A percentile compares a stretch with the other conserved stretches of the same genome.
These are phyloP conservation scores for Clavelina lepadiformis DNA, from an alignment of 23 tunicate genomes.

Conservation along the genomic window DNA sequence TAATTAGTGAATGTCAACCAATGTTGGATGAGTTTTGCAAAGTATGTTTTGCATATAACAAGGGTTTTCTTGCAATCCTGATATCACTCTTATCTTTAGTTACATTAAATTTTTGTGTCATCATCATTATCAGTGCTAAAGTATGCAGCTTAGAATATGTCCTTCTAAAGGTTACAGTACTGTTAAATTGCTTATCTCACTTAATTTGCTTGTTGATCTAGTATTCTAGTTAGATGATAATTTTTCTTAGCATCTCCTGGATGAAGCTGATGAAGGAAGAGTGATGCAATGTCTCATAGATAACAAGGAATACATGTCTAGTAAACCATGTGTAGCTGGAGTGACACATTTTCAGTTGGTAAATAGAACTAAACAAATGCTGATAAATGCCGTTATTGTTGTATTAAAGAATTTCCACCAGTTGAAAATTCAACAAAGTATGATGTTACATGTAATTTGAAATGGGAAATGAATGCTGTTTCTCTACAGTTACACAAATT, in stretches of 20 bases:
- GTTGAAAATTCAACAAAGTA: too few relatives aligned
- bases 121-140: not conserved
- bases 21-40: slow-evolving; percentile 58
- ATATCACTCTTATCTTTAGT: too few relatives aligned
- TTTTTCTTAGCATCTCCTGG: slow-evolving; percentile 31
- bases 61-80: too few relatives aligned
- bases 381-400: not conserved
- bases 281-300: slow-evolving; percentile 76
- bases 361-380: too few relatives aligned
- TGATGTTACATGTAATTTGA: too few relatives aligned
- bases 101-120: not conserved
- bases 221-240: too few relatives aligned
- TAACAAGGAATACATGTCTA: slow-evolving; percentile 48
- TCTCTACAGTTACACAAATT: too few relatives aligned
- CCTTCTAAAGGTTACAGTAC: not conserved
- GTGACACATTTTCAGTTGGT: slow-evolving; percentile 79
- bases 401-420: not conserved
- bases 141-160: not conserved
- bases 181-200: too few relatives aligned
- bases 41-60: slow-evolving; percentile 36
- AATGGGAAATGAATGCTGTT: too few relatives aligned
- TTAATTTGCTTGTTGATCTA: too few relatives aligned
- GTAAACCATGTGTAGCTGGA: slow-evolving; percentile 71
- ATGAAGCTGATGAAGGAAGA: slow-evolving; percentile 57
- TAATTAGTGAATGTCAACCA: slow-evolving; percentile 63